A percentile compares a stretch with the other conserved stretches of the same genome.
Conservation (phyloP, 2,888 invertebrate genomes). For the Brassicogethes aeneus region DNA sequence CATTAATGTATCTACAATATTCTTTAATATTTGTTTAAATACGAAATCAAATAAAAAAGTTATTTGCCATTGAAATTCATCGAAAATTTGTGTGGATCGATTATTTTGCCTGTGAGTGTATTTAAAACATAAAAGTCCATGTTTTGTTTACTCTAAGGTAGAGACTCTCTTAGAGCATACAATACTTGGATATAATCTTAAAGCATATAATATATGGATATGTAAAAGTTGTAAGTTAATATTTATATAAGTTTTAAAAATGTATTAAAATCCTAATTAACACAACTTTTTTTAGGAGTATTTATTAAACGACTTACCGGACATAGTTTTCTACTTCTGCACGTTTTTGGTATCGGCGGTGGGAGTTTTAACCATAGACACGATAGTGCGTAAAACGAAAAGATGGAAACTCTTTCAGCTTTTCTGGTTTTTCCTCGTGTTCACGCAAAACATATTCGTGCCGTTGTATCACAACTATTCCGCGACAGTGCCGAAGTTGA, state of each 20-base stretch:
- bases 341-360: constrained; percentile 40
- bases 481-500: constrained; percentile 40
- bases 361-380: constrained; percentile 42
- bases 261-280: background rate
- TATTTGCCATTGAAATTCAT: too few relatives aligned
- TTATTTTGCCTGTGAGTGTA: too few relatives aligned
- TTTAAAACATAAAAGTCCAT: too few relatives aligned
- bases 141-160: too few relatives aligned
- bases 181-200: too few relatives aligned
- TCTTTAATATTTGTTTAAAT: too few relatives aligned
- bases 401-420: constrained; percentile 27
- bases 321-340: constrained; percentile 41
- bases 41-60: too few relatives aligned
- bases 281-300: constrained; percentile 3
- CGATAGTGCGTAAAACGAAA: constrained; percentile 21
- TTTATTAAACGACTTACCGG: constrained; percentile 28
- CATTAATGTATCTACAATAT: too few relatives aligned
- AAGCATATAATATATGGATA: too few relatives aligned
- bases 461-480: constrained; percentile 50
- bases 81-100: too few relatives aligned
- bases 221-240: too few relatives aligned
- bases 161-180: too few relatives aligned
- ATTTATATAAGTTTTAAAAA: background rate
- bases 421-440: constrained; percentile 39
- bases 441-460: constrained; percentile 52